Percentiles rank a stretch among this genome's conserved stretches.
phyloP scores from a whole-genome alignment of 2,797 vertebrate species.

The Harpagifer antarcticus region DNA sequence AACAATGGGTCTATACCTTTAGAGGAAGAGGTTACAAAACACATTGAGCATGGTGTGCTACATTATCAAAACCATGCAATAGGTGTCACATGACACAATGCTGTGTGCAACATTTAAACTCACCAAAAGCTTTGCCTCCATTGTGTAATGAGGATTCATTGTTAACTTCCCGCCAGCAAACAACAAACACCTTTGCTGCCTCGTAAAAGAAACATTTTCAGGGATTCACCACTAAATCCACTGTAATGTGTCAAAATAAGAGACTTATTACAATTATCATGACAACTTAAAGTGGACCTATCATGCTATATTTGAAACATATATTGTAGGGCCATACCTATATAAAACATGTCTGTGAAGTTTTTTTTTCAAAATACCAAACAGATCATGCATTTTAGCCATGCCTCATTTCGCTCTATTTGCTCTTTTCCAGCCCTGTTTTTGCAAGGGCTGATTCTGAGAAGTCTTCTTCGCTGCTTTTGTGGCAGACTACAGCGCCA shows the following conservation, averaged over 20 bases:
- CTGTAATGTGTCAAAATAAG: constrained; percentile 7
- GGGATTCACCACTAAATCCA: constrained; percentile 16
- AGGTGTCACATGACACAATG: constrained; percentile 29
- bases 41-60: neutral
- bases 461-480: too few relatives aligned
- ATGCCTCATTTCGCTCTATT: too few relatives aligned
- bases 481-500: too few relatives aligned
- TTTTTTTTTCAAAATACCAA: too few relatives aligned
- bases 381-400: too few relatives aligned
- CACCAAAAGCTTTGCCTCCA: constrained; percentile 33
- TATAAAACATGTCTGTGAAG: too few relatives aligned
- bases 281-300: neutral
- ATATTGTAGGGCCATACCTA: too few relatives aligned
- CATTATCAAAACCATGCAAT: constrained; percentile 7
- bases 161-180: constrained; percentile 40
- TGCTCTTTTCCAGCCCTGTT: too few relatives aligned
- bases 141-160: constrained; percentile 67
- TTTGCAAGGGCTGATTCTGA: too few relatives aligned
- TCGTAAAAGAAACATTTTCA: constrained; percentile 24
- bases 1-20: too few relatives aligned
- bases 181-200: constrained; percentile 18
- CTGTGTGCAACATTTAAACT: constrained; percentile 8
- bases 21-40: constrained; percentile 22
- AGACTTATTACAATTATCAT: neutral
- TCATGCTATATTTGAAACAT: too few relatives aligned